Conservation (phyloP, 1,140 invertebrate genomes). For the Micrasema minimum region DNA sequence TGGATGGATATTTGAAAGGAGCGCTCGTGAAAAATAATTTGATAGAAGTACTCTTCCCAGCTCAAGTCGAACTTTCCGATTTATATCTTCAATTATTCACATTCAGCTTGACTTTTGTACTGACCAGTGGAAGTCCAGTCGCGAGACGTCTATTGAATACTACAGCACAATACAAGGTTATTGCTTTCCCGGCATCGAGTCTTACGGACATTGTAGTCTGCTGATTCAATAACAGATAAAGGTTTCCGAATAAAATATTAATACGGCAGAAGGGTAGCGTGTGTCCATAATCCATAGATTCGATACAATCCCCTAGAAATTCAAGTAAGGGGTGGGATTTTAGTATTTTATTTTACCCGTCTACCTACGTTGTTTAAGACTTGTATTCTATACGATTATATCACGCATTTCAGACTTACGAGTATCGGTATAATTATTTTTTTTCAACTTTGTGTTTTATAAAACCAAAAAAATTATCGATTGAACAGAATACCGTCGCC, state of each 20-base stretch:
- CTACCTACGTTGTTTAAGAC: background rate
- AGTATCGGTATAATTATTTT: too few species aligned
- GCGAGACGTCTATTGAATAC: slow-evolving; percentile 1
- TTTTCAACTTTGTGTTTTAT: too few species aligned
- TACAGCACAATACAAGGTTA: slow-evolving; percentile 14
- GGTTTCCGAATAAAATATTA: slow-evolving; percentile 51
- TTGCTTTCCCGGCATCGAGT: slow-evolving; percentile 22
- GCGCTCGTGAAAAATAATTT: background rate
- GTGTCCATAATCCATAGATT: slow-evolving; percentile 33
- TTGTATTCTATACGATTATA: too few species aligned
- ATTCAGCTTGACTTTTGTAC: slow-evolving; percentile 15
- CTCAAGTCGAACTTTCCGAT: slow-evolving; percentile 12
- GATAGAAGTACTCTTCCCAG: background rate
- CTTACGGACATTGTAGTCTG: background rate
- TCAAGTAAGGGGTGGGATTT: too few species aligned
- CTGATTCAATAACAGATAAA: slow-evolving; percentile 52
- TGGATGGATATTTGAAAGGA: too few species aligned
- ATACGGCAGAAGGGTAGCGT: slow-evolving; percentile 30
- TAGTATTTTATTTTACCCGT: too few species aligned
- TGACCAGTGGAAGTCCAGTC: slow-evolving; percentile 20
- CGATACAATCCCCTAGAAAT: background rate
- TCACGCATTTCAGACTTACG: too few species aligned
- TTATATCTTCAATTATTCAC: slow-evolving; percentile 42
- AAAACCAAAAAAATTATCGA: too few species aligned
- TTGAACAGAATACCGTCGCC: too few species aligned